phyloP scores from a whole-genome alignment of 1,140 invertebrate genomes.

The Anoplolepis gracilipes region DNA sequence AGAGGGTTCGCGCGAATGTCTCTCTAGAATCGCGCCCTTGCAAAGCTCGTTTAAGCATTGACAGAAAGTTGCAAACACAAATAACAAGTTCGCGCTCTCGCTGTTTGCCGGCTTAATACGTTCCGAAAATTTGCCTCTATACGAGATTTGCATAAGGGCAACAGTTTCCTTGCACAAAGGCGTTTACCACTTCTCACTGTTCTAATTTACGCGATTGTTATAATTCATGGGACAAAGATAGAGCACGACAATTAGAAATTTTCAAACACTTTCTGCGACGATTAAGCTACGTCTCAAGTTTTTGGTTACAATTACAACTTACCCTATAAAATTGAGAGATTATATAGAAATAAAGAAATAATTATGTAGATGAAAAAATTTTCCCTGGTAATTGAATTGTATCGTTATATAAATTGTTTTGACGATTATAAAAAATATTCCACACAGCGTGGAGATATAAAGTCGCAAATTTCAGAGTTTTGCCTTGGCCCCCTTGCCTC shows the following conservation, averaged over 20 bases:
- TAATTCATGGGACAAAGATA: neutral
- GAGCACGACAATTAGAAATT: neutral
- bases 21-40: slow-evolving; percentile 16
- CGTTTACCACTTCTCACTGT: neutral
- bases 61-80: slow-evolving; percentile 53
- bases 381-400: neutral
- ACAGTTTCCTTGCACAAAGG: slow-evolving; percentile 48
- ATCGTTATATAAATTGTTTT: neutral
- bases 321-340: neutral
- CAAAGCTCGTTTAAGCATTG: slow-evolving; percentile 54
- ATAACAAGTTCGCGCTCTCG: slow-evolving; percentile 50
- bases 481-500: neutral
- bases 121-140: slow-evolving; percentile 44
- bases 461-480: neutral
- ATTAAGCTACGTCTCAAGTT: neutral
- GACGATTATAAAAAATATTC: neutral
- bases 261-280: neutral
- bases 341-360: neutral
- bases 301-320: neutral
- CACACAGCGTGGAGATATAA: neutral
- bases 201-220: slow-evolving; percentile 12
- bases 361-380: neutral
- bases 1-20: slow-evolving; percentile 7
- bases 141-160: slow-evolving; percentile 44
- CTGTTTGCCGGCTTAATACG: slow-evolving; percentile 55